Percentiles rank a stretch among this genome's conserved stretches.
phyloP scores from a whole-genome alignment of 2,797 vertebrate genomes.

The Danio jaintianensis region DNA sequence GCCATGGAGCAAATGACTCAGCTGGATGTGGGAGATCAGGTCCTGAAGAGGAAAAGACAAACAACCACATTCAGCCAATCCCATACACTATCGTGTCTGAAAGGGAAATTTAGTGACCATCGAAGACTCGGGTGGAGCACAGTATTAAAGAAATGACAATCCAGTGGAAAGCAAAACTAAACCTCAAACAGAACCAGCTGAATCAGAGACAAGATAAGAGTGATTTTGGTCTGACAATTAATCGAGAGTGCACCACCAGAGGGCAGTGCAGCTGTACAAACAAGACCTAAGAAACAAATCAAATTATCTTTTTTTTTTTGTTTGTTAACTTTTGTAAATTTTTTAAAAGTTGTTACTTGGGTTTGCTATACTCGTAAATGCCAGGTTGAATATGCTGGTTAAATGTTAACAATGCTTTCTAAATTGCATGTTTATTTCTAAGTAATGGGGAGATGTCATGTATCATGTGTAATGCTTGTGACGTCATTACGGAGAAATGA shows the following conservation, averaged over 20 bases:
- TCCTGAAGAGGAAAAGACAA: constrained; percentile 36
- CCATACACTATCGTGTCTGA: constrained; percentile 34
- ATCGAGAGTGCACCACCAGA: no score
- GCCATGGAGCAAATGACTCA: background rate
- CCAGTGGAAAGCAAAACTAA: background rate
- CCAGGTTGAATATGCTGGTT: no score
- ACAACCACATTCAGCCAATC: constrained; percentile 26
- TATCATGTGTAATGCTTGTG: background rate
- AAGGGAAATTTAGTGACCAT: background rate
- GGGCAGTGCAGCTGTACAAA: no score
- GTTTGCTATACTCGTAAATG: no score
- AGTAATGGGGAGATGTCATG: background rate
- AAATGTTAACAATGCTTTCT: background rate
- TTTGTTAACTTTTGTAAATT: no score
- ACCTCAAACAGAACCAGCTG: background rate
- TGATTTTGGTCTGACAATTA: no score
- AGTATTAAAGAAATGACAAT: constrained; percentile 11
- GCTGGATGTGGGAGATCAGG: constrained; percentile 29
- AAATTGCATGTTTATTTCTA: background rate
- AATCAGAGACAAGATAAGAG: background rate
- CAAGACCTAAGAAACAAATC: no score
- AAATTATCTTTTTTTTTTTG: background rate
- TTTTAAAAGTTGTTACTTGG: no score
- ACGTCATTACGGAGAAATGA: background rate
- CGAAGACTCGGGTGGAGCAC: background rate